Evolutionary conservation across 2,888 invertebrate species (phyloP).

Genomic region (Asteroscopus sphinx): DNA sequence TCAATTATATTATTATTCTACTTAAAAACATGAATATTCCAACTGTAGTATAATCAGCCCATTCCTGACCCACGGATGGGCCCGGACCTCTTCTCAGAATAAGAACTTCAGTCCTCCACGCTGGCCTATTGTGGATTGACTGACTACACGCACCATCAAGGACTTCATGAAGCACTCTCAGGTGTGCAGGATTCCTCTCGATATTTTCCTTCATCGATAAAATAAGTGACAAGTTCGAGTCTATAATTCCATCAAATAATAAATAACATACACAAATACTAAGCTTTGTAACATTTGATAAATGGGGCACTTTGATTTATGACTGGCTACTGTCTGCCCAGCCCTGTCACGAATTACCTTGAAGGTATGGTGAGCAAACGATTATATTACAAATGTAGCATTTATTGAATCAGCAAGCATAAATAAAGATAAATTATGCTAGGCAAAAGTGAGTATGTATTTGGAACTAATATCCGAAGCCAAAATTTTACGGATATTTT

Average conservation of each 20-base stretch:
- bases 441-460: not conserved
- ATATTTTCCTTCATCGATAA: too few relatives aligned
- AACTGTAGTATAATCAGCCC: too few relatives aligned
- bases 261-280: slow-evolving; percentile 27
- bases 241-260: slow-evolving; percentile 31
- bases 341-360: slow-evolving; percentile 29
- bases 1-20: too few relatives aligned
- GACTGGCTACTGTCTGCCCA: slow-evolving; percentile 18
- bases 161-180: too few relatives aligned
- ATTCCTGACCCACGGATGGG: too few relatives aligned
- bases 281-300: slow-evolving; percentile 39
- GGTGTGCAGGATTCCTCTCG: too few relatives aligned
- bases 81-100: too few relatives aligned
- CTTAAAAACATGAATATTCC: too few relatives aligned
- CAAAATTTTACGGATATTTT: not conserved
- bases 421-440: slow-evolving; percentile 31
- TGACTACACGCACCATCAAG: too few relatives aligned
- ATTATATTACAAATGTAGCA: slow-evolving; percentile 32
- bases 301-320: slow-evolving; percentile 49
- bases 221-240: not conserved
- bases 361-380: slow-evolving; percentile 18
- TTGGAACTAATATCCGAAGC: not conserved
- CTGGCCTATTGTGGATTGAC: too few relatives aligned
- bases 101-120: too few relatives aligned
- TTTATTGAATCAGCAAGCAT: slow-evolving; percentile 21